Evolutionary conservation across 2,888 invertebrate species (phyloP).

Genomic region (Tridacna gigas): DNA sequence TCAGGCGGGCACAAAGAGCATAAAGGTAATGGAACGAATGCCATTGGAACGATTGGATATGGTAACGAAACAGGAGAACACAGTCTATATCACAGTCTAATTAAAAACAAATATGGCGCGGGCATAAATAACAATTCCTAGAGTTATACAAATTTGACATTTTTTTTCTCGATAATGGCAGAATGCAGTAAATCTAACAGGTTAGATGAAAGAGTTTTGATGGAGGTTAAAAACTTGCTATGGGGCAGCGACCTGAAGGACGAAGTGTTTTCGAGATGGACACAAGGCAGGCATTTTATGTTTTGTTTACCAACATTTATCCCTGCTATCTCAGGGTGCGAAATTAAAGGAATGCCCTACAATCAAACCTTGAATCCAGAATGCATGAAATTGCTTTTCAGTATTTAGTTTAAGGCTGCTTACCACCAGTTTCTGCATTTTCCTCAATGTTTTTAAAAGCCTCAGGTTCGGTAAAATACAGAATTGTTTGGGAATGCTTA

Average conservation of each 20-base stretch:
- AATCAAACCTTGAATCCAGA: too few relatives aligned
- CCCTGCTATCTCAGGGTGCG: too few relatives aligned
- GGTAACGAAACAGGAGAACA: not conserved
- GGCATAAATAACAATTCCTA: not conserved
- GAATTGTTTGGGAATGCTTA: too few relatives aligned
- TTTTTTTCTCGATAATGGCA: slow-evolving; percentile 40
- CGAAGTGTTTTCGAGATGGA: slow-evolving; percentile 96
- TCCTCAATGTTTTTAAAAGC: too few relatives aligned
- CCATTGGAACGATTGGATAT: not conserved
- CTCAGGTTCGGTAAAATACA: too few relatives aligned
- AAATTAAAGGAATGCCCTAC: too few relatives aligned
- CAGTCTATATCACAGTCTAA: not conserved
- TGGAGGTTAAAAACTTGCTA: slow-evolving; percentile 90
- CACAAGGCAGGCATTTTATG: slow-evolving; percentile 89
- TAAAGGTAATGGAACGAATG: too few relatives aligned
- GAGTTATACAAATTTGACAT: not conserved
- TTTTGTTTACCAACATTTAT: too few relatives aligned
- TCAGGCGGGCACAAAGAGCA: too few relatives aligned
- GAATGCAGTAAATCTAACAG: slow-evolving; percentile 38
- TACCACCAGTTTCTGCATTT: too few relatives aligned
- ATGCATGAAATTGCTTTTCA: too few relatives aligned
- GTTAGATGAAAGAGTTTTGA: slow-evolving; percentile 61
- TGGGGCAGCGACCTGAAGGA: slow-evolving; percentile 94
- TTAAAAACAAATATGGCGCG: slow-evolving; percentile 23
- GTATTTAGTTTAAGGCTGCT: not conserved